A percentile compares a stretch with the other conserved stretches of the same genome.
phyloP scores from a whole-genome alignment of 2,888 invertebrate species.

The Ctenicera cuprea region DNA sequence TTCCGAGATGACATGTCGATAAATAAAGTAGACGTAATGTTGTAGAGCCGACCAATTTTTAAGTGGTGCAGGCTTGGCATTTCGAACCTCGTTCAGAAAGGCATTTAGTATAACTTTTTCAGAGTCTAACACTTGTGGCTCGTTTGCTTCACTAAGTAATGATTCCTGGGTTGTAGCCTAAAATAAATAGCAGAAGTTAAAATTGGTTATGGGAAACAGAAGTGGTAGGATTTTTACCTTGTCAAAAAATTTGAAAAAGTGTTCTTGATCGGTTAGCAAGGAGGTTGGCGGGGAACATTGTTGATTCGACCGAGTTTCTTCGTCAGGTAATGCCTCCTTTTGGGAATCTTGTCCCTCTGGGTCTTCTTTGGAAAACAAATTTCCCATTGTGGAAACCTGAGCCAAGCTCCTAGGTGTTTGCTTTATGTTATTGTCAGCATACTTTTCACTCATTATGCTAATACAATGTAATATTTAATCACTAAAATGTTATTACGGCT shows the following conservation, averaged over 20 bases:
- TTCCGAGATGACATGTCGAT: conserved; percentile 66
- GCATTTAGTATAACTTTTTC: conserved; percentile 54
- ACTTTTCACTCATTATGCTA: conserved; percentile 56
- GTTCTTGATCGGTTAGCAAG: conserved; percentile 25
- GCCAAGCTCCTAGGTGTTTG: conserved; percentile 53
- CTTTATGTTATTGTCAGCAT: conserved; percentile 54
- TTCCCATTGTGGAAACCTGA: conserved; percentile 57
- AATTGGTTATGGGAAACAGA: not conserved
- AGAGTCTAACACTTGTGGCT: conserved; percentile 36
- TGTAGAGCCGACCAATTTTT: conserved; percentile 66
- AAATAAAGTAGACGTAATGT: conserved; percentile 68
- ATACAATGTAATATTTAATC: conserved; percentile 30
- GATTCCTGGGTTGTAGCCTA: conserved; percentile 17
- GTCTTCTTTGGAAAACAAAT: conserved; percentile 50
- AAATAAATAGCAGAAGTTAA: conserved; percentile 25
- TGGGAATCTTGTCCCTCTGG: conserved; percentile 29
- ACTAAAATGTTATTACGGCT: conserved; percentile 47
- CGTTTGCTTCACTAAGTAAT: conserved; percentile 24
- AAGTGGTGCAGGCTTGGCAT: conserved; percentile 55
- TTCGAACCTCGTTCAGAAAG: conserved; percentile 57
- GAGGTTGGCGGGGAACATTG: conserved; percentile 26
- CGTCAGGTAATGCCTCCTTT: conserved; percentile 20
- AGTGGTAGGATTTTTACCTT: conserved; percentile 19
- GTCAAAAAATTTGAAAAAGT: conserved; percentile 45
- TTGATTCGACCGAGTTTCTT: conserved; percentile 17